Evolutionary conservation across 1,140 invertebrate species (phyloP).

Genomic region (Phocides pigmalion): DNA sequence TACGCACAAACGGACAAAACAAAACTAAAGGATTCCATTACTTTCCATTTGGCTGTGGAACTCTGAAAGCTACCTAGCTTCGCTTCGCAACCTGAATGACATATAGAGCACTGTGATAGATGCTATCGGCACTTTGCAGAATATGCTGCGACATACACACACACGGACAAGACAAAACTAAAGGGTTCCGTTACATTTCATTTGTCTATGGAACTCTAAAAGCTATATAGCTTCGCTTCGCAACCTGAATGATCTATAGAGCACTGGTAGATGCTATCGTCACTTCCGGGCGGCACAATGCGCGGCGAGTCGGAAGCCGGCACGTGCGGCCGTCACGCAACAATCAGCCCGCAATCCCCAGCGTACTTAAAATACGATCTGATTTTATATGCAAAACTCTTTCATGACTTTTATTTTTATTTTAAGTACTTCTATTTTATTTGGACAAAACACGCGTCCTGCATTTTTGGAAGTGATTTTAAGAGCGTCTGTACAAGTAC

Average conservation of each 20-base stretch:
- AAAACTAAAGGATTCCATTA: no score
- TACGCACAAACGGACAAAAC: no score
- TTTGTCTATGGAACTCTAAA: no score
- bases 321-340: conserved; percentile 63
- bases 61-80: no score
- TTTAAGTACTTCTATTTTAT: neutral
- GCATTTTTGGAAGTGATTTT: no score
- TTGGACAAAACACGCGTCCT: neutral
- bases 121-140: conserved; percentile 42
- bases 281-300: conserved; percentile 59
- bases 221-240: neutral
- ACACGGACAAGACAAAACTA: no score
- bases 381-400: conserved; percentile 18
- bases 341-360: conserved; percentile 36
- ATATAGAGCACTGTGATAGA: conserved; percentile 41
- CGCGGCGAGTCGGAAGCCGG: conserved; percentile 56
- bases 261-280: conserved; percentile 53
- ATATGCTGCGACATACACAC: no score
- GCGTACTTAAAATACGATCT: conserved; percentile 10
- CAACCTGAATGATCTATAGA: conserved; percentile 8
- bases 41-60: no score
- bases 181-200: no score
- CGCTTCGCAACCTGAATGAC: no score
- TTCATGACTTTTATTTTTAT: conserved; percentile 1
- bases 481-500: no score